Evolutionary conservation across 2,797 vertebrate species (phyloP), one percentile per base, ranked within the genome.

Genomic region (Sarcoramphus papa): DNA sequence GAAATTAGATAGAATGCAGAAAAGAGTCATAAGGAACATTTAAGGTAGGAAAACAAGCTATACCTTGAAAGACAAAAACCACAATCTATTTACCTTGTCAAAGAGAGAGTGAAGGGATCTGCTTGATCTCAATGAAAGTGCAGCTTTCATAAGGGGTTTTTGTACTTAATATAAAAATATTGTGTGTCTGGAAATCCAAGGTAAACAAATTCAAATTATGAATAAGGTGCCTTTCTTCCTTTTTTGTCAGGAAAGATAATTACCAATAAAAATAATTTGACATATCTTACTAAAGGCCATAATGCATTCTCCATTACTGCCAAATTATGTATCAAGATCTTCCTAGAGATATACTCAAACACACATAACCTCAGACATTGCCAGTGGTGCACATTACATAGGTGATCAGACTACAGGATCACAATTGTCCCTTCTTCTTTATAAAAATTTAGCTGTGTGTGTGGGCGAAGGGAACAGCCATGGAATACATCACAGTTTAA

Each of bases 1-100:
- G 50, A 94, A 85, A 93, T 56, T 57, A 92, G 59, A 69, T 33
- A 89, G 57, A 48, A 62, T 68, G 43, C n/a, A 88, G 25, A 92
- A 85, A 87, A 75, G 68, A 85, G 12, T 27, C 31, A 37, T 45
- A 48, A 92, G 9, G 27, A 90, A 60, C 0, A 3, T 37, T 50
- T 53, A 77, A 75, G 28, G 20, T 78, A 21, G 16, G 15, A 75
- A 90, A 94, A 75, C 5, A 64, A 60, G 3, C 40, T 68, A 14
- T 37, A 37, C 4, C 41, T 47, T 82, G 37, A 53, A 85, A 54
- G 41, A 59, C 23, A 75, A 67, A 65, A 63, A 57, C 0, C 1
- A 7, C 14, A 12, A 53, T 15, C 15, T 60, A 47, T 88, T 93
- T 37, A 56, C 3, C 11, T 77, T 90, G 40, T 75, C 30, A 60